Conservation (phyloP, 2,888 invertebrate species). For the Tetramorium bicarinatum region DNA sequence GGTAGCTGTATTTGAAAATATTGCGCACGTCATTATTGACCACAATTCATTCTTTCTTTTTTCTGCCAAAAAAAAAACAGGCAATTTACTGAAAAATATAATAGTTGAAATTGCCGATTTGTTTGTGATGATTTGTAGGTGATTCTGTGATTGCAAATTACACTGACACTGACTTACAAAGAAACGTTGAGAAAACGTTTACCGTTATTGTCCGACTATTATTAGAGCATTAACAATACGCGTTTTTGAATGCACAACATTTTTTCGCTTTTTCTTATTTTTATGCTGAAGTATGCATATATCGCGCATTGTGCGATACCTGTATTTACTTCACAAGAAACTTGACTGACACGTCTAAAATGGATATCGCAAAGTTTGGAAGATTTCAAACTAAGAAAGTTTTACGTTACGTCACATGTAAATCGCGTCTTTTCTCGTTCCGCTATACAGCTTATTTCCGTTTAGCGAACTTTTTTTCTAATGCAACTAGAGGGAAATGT, state of each 20-base stretch:
- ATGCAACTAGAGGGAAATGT: not conserved
- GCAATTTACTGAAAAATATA: slow-evolving; percentile 17
- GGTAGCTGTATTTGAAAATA: not conserved
- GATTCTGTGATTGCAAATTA: slow-evolving; percentile 16
- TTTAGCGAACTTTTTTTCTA: not conserved
- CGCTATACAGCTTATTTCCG: not conserved
- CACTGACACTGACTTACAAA: not conserved
- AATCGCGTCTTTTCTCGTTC: slow-evolving; percentile 34
- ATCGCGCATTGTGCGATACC: slow-evolving; percentile 25
- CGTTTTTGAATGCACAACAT: slow-evolving; percentile 33
- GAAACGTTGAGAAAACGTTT: not conserved
- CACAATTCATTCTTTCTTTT: slow-evolving; percentile 25
- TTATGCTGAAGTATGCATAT: slow-evolving; percentile 26
- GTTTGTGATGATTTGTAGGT: slow-evolving; percentile 14
- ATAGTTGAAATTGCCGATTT: slow-evolving; percentile 22
- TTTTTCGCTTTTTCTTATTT: slow-evolving; percentile 7
- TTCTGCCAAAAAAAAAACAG: not conserved
- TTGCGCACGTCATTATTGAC: slow-evolving; percentile 28
- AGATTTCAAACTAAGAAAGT: slow-evolving; percentile 41
- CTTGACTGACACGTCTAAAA: slow-evolving; percentile 41
- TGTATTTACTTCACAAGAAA: slow-evolving; percentile 37
- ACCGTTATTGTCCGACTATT: not conserved
- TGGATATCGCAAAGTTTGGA: slow-evolving; percentile 38
- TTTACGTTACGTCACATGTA: slow-evolving; percentile 35
- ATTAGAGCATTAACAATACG: not conserved